Conservation (phyloP, 2,797 vertebrate species). For the Picus viridis region DNA sequence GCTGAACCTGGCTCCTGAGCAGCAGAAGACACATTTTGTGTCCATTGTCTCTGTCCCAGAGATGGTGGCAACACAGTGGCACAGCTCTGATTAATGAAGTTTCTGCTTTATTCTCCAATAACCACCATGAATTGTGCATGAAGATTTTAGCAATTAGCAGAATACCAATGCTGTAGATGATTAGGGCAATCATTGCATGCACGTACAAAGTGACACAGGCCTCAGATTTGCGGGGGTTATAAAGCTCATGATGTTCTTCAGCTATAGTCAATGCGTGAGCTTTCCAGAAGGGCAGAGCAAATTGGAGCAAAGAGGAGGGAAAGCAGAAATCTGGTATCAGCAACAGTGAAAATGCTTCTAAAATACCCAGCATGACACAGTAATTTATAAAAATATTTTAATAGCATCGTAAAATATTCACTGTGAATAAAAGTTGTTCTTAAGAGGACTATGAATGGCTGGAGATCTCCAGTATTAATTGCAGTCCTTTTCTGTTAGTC, state of each 20-base stretch:
- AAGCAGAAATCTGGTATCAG: background rate
- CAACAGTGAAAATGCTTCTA: background rate
- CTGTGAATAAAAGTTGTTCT: background rate
- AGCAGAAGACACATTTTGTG: background rate
- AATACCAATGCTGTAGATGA: background rate
- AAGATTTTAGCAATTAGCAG: background rate
- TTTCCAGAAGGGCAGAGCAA: background rate
- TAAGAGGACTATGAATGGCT: background rate
- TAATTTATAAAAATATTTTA: background rate
- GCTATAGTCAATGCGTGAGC: background rate
- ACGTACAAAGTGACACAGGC: fast-evolving
- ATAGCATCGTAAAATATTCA: background rate
- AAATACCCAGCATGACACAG: background rate
- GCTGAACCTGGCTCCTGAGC: background rate
- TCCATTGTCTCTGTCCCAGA: background rate
- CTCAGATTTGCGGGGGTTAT: background rate
- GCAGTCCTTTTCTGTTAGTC: background rate
- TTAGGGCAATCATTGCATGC: background rate
- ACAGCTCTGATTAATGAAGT: background rate
- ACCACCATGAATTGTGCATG: fast-evolving
- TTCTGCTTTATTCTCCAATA: background rate
- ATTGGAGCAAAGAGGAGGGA: background rate
- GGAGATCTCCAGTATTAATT: background rate
- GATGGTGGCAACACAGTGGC: background rate
- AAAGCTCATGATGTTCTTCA: background rate